Conservation (phyloP, 2,113 vertebrate genomes). For the Camelus bactrianus region DNA sequence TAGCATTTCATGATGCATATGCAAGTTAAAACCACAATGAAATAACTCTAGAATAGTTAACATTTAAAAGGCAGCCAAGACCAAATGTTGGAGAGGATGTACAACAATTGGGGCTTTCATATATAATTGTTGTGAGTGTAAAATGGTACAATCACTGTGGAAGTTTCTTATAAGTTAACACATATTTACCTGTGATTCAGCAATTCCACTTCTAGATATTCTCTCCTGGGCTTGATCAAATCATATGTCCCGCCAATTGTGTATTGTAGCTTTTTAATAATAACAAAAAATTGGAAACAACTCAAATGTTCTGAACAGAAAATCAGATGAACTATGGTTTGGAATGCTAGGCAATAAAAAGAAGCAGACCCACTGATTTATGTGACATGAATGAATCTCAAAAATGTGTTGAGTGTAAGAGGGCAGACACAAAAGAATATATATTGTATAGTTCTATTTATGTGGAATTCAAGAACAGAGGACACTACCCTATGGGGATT, state of each 20-base stretch:
- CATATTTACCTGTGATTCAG: not conserved
- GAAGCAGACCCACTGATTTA: not conserved
- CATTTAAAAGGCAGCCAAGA: not conserved
- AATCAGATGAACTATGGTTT: not conserved
- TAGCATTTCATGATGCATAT: slow-evolving; percentile 14
- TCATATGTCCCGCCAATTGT: not conserved
- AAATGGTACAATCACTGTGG: not conserved
- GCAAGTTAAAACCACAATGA: not conserved
- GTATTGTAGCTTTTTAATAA: not conserved
- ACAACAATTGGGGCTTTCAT: not conserved
- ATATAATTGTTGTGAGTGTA: not conserved
- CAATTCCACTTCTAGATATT: not conserved
- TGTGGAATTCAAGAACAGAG: not conserved
- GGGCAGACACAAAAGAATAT: not conserved
- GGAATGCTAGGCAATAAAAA: not conserved
- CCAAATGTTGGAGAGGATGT: not conserved
- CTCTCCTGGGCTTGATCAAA: not conserved
- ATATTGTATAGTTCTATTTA: not conserved
- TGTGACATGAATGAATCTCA: not conserved
- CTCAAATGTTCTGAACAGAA: not conserved
- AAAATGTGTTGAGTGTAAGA: not conserved
- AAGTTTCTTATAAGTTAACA: not conserved
- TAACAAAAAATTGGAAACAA: not conserved
- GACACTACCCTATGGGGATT: not conserved
- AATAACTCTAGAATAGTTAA: not conserved